phyloP scores from a whole-genome alignment of 2,113 vertebrate genomes.

The Heterotis niloticus region DNA sequence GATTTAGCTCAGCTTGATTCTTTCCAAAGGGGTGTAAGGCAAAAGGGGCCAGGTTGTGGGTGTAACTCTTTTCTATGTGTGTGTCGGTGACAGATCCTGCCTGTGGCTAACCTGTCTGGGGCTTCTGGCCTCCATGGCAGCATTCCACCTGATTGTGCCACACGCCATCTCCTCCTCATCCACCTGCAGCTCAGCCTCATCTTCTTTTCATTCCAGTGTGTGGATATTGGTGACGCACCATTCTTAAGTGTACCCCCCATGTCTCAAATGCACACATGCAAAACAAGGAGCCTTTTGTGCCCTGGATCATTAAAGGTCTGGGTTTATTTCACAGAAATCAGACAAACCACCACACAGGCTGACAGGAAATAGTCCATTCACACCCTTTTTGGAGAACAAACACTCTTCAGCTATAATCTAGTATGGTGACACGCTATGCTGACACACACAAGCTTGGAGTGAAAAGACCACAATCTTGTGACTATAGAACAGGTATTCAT shows the following conservation, averaged over 20 bases:
- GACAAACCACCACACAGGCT: too few relatives aligned
- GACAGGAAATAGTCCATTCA: too few relatives aligned
- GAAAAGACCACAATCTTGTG: too few relatives aligned
- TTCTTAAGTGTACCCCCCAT: not conserved
- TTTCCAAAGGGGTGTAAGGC: too few relatives aligned
- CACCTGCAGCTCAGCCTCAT: not conserved
- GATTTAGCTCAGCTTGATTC: slow-evolving; percentile 7
- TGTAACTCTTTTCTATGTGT: not conserved
- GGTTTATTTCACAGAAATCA: too few relatives aligned
- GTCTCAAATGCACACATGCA: not conserved
- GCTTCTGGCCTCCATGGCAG: not conserved
- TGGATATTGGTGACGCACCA: too few relatives aligned
- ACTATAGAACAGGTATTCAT: too few relatives aligned
- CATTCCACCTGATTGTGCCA: not conserved
- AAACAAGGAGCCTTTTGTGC: not conserved
- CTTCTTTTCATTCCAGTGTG: not conserved
- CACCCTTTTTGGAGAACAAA: too few relatives aligned
- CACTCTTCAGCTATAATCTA: too few relatives aligned
- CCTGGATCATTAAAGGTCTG: not conserved
- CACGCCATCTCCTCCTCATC: not conserved
- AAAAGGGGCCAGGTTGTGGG: not conserved
- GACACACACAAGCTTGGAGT: too few relatives aligned
- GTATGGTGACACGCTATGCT: too few relatives aligned
- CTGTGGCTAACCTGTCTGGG: not conserved
- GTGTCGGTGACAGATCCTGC: slow-evolving; percentile 1